Evolutionary conservation across 2,888 invertebrate genomes (phyloP).

Genomic region (Drosophila subquinaria): DNA sequence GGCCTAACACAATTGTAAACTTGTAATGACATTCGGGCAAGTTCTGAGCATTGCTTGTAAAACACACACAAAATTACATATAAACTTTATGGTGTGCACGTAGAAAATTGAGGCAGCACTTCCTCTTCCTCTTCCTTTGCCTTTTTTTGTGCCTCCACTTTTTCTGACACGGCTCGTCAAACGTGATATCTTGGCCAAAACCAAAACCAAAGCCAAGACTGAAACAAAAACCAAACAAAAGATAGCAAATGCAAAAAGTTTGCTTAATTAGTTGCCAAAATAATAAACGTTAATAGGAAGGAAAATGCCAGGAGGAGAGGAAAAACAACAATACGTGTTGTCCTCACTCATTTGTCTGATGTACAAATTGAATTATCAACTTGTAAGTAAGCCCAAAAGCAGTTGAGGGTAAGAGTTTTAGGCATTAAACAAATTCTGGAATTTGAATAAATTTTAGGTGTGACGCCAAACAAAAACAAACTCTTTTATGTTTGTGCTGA

Average conservation of each 20-base stretch:
- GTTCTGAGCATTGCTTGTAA: constrained; percentile 64
- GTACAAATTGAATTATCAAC: constrained; percentile 66
- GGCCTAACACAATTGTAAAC: constrained; percentile 75
- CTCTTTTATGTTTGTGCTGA: constrained; percentile 1
- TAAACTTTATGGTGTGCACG: constrained; percentile 74
- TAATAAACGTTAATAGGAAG: constrained; percentile 56
- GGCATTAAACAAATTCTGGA: constrained; percentile 11
- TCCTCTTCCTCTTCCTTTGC: constrained; percentile 11
- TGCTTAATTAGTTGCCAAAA: constrained; percentile 74
- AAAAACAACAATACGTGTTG: constrained; percentile 31
- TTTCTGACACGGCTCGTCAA: constrained; percentile 69
- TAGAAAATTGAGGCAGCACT: constrained; percentile 69
- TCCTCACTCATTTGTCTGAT: constrained; percentile 36
- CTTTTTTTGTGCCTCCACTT: constrained; percentile 5
- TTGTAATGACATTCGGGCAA: constrained; percentile 74
- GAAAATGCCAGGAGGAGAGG: constrained; percentile 38
- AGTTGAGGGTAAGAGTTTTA: constrained; percentile 5
- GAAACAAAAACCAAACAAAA: constrained; percentile 38
- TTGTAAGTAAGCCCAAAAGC: constrained; percentile 40
- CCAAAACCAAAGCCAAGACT: constrained; percentile 25
- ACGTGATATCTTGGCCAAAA: constrained; percentile 54
- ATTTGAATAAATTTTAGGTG: constrained; percentile 13
- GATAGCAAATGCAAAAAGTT: constrained; percentile 67
- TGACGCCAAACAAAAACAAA: neutral
- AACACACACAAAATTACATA: constrained; percentile 65